phyloP scores from a whole-genome alignment of 2,888 invertebrate genomes.

The Diplolepis rosae region DNA sequence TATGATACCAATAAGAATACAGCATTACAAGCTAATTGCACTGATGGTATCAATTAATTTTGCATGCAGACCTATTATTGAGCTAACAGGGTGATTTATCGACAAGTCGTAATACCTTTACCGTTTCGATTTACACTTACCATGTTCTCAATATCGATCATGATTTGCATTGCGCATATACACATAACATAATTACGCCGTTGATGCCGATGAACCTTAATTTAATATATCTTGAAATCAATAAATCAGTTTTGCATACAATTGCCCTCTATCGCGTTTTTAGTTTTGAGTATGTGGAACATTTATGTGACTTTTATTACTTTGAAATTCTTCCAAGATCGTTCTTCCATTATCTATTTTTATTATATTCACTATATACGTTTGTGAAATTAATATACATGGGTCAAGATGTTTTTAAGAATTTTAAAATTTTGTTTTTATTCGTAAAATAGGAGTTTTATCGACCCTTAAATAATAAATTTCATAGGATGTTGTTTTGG shows the following conservation, averaged over 20 bases:
- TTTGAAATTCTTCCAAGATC: too few relatives aligned
- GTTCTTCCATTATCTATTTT: too few relatives aligned
- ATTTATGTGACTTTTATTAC: too few relatives aligned
- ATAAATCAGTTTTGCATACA: background rate
- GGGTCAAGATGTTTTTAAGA: too few relatives aligned
- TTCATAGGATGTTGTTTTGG: too few relatives aligned
- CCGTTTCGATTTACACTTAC: background rate
- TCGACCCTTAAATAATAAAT: too few relatives aligned
- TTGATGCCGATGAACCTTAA: background rate
- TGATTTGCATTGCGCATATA: background rate
- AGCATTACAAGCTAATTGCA: constrained; percentile 1
- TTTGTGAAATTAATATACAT: too few relatives aligned
- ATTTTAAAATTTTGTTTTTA: too few relatives aligned
- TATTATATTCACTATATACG: too few relatives aligned
- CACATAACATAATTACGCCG: background rate
- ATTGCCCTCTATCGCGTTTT: background rate
- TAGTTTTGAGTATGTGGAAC: too few relatives aligned
- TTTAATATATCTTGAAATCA: background rate
- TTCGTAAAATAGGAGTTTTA: too few relatives aligned
- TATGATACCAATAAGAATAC: constrained; percentile 1
- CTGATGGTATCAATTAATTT: background rate
- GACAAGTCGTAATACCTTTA: background rate
- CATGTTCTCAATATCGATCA: background rate
- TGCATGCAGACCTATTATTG: background rate
- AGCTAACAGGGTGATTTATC: constrained; percentile 2